phyloP scores from a whole-genome alignment of 2,797 vertebrate genomes.

The Mus spretus region DNA sequence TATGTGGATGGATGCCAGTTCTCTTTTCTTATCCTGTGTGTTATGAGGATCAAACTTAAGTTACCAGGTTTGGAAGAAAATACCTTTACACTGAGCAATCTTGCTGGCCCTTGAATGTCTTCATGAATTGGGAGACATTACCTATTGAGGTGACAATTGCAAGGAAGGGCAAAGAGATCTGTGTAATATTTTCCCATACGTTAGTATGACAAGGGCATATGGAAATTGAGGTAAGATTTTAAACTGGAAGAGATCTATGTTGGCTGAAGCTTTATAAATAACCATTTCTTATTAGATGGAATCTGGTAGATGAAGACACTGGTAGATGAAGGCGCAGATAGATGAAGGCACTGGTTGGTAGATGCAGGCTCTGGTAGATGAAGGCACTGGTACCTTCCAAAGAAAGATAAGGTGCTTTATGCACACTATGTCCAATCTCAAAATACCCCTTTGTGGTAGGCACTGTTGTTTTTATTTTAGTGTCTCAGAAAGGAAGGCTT shows the following conservation, averaged over 20 bases:
- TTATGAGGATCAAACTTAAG: not conserved
- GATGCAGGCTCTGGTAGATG: not conserved
- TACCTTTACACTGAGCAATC: not conserved
- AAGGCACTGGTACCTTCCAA: not conserved
- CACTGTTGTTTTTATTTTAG: conserved; percentile 42
- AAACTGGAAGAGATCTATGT: conserved; percentile 20
- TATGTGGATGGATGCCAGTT: not conserved
- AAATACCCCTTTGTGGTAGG: not conserved
- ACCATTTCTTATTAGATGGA: conserved; percentile 39
- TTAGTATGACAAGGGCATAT: not conserved
- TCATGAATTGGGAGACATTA: not conserved
- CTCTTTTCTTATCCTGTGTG: too few species aligned
- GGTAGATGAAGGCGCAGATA: not conserved
- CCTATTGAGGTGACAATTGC: not conserved
- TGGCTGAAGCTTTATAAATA: conserved; percentile 59
- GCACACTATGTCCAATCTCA: not conserved
- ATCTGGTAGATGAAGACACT: conserved; percentile 48
- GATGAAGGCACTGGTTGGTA: conserved; percentile 2
- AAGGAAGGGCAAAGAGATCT: conserved; percentile 2
- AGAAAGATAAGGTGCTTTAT: not conserved
- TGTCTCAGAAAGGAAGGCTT: conserved; percentile 27
- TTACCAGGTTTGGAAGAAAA: not conserved
- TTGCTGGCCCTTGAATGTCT: not conserved
- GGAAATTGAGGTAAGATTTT: conserved; percentile 36
- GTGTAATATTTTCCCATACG: not conserved